Conservation (phyloP, 2,113 vertebrate species). For the Eupsittula cactorum region DNA sequence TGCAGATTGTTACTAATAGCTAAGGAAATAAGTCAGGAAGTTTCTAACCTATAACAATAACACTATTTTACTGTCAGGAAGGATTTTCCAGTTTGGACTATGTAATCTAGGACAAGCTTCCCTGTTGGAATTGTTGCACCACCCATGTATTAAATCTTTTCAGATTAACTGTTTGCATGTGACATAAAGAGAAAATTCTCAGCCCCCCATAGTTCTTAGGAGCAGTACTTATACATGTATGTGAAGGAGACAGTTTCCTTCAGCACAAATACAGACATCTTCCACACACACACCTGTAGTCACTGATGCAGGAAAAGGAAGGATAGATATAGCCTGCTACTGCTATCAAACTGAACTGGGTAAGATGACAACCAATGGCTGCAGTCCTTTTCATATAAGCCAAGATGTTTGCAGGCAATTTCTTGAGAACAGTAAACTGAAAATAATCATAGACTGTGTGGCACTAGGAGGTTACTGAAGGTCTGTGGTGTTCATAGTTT, state of each 20-base stretch:
- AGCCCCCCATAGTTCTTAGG: background rate
- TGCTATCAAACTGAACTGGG: background rate
- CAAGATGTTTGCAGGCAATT: background rate
- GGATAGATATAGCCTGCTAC: background rate
- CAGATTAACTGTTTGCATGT: background rate
- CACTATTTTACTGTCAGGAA: background rate
- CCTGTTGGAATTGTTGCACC: background rate
- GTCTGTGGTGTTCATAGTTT: background rate
- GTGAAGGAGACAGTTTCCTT: background rate
- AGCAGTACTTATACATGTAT: background rate
- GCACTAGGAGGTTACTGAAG: background rate
- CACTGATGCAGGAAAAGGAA: background rate
- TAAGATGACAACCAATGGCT: background rate
- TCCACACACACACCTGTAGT: background rate
- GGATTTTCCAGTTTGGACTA: background rate
- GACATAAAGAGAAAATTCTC: background rate
- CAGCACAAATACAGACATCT: background rate
- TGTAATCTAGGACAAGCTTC: background rate
- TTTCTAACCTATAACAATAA: background rate
- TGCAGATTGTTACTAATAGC: background rate
- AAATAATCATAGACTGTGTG: background rate
- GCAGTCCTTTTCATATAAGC: background rate
- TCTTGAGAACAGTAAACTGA: background rate
- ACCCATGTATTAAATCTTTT: background rate
- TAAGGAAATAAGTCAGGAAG: background rate